Evolutionary conservation across 2,797 vertebrate genomes (phyloP), one percentile per base, ranked within the genome.

Genomic region (Miichthys miiuy): DNA sequence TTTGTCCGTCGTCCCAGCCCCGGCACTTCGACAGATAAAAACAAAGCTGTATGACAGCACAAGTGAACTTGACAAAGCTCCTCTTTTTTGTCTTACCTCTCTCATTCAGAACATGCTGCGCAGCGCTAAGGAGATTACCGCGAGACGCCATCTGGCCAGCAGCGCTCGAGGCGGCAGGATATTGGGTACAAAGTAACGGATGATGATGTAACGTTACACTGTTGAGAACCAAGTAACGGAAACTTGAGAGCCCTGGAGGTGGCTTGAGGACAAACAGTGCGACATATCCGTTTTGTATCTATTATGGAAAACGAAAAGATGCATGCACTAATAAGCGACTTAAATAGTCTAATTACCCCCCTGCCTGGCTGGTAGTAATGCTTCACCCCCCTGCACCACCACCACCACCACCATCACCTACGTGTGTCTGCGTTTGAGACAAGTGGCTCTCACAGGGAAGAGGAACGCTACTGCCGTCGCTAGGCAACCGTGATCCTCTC

Each of bases 121-220:
- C 79, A 52, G 25, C 16, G 25, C 55, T 93, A 92, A 93, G 87
- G 16, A 87, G 92, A 91, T 94, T 93, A 94, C 8, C 47, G 20
- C 81, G 84, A 80, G 90, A 67, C 61, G 83, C 93, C 93, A 94
- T 94, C 92, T 94, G 93, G 79, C 70, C 78, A 61, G 81, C 71
- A 80, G 90, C 86, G 82, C 84, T 23, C 42, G n/a, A 61, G 83
- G 81, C 89, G 76, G 85, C 82, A 68, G 84, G 86, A 84, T 68
- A 81, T 13, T 3, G 69, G 64, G 6, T 60, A 18, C 71, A 56
- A 75, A 85, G 88, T 90, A 87, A 84, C 85, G 77, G 42, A 44
- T 14, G 42, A 0, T 0, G 68, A 54, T 5, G 71, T 46, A 10
- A 12, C 81, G 84, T 81, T 86, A 86, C 82, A 54, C 38, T 5